A percentile compares a stretch with the other conserved stretches of the same genome.
phyloP scores from a whole-genome alignment of 1,140 invertebrate genomes.

The Drosophila nigrodunni region DNA sequence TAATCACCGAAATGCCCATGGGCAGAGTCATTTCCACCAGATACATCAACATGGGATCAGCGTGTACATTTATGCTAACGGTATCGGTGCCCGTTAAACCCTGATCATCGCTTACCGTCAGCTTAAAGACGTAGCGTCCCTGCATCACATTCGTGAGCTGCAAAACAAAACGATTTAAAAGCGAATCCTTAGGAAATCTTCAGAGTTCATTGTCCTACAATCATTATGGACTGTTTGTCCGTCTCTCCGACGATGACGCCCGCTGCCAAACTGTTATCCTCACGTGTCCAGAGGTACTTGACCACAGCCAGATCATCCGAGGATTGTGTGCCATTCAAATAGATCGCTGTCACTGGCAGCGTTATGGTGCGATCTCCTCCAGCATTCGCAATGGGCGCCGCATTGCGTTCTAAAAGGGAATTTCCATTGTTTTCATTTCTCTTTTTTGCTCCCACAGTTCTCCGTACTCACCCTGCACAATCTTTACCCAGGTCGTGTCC shows the following conservation, averaged over 20 bases:
- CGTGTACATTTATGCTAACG: conserved; percentile 93
- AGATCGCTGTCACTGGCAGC: conserved; percentile 90
- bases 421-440: conserved; percentile 1
- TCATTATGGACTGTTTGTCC: conserved; percentile 90
- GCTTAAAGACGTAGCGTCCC: conserved; percentile 94
- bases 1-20: conserved; percentile 87
- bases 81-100: conserved; percentile 92
- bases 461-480: conserved; percentile 92
- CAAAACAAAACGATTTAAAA: conserved; percentile 17
- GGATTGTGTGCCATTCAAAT: conserved; percentile 94
- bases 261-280: conserved; percentile 92
- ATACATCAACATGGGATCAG: conserved; percentile 90
- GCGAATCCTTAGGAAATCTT: background rate
- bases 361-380: conserved; percentile 92
- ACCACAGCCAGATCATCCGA: conserved; percentile 95
- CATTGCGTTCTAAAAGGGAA: conserved; percentile 91
- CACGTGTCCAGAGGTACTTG: conserved; percentile 93
- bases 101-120: conserved; percentile 95
- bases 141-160: conserved; percentile 93
- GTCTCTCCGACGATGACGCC: conserved; percentile 91
- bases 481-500: conserved; percentile 90
- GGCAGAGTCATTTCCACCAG: conserved; percentile 93
- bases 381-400: conserved; percentile 93
- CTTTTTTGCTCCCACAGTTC: too few species aligned
- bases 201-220: conserved; percentile 86